phyloP scores from a whole-genome alignment of 2,797 vertebrate species.

The Myiotriccus ornatus region DNA sequence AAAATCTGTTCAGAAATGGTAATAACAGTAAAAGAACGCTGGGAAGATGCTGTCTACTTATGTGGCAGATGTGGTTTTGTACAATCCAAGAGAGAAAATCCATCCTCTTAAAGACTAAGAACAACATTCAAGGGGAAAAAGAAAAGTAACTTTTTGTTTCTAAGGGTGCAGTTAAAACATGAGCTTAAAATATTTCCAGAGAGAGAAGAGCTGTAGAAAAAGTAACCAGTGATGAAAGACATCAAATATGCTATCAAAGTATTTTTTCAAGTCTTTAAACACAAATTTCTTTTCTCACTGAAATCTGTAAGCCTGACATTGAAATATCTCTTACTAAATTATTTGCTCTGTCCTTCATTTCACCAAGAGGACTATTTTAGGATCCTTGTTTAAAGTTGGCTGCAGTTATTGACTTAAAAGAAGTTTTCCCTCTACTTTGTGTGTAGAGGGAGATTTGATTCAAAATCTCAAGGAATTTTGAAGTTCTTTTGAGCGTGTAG shows the following conservation, averaged over 20 bases:
- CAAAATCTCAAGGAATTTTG: not conserved
- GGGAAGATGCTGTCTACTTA: slow-evolving; percentile 42
- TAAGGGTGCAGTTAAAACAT: slow-evolving; percentile 10
- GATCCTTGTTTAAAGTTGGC: not conserved
- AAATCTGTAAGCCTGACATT: not conserved
- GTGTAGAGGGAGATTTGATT: not conserved
- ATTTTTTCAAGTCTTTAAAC: slow-evolving; percentile 5
- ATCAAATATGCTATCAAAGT: not conserved
- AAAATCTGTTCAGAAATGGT: slow-evolving; percentile 67
- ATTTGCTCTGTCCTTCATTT: not conserved
- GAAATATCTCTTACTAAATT: not conserved
- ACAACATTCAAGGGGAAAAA: slow-evolving; percentile 4
- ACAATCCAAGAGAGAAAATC: not conserved
- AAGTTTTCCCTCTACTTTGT: not conserved
- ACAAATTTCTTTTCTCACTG: not conserved
- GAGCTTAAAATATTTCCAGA: slow-evolving; percentile 31
- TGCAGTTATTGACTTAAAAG: not conserved
- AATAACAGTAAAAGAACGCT: slow-evolving; percentile 62
- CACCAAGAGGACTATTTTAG: not conserved
- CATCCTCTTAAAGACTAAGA: slow-evolving; percentile 32
- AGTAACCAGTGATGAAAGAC: not conserved
- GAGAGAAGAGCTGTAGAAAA: slow-evolving; percentile 1
- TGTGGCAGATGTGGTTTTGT: slow-evolving; percentile 62
- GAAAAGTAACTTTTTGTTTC: slow-evolving; percentile 46
- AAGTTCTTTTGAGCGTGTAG: not conserved